Evolutionary conservation across 1,140 invertebrate genomes (phyloP), one percentile per base, ranked within the genome.

Genomic region (Heliconius hermathena): DNA sequence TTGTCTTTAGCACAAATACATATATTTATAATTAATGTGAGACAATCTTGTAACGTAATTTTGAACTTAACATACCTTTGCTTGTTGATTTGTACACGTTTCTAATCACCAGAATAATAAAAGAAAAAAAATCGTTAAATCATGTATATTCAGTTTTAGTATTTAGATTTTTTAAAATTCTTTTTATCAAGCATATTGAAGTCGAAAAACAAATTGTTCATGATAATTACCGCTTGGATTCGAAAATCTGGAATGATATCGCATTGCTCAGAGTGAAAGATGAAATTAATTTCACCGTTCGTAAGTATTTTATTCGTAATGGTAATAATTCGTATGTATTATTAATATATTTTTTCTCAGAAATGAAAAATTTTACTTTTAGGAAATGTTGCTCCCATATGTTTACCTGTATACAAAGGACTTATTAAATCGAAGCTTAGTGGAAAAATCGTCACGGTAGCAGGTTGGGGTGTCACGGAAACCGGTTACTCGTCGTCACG

Each of bases 251-350:
- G 22, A 77, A 83, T 33, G 84, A 85, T 18, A 83, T 83, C 49
- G 84, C 80, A 18, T 71, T 85, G 16, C 29, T 85, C 52, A 77
- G 84, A 22, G 66, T 81, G 1, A 41, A 52, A 29, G 71, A 76
- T n/a, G 71, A 75, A 18, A 80, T 82, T 18, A 26, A 85, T 36
- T 77, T 85, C 22, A 66, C 13, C 3, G 18, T 33, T 13, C 80
- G 84, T 85, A 82, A 83, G 82, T 54, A 57, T 46, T 46, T 16
- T 46, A 46, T 46, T 16, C 13, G 13, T 46, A 46, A 46, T 46
- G 13, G 13, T 46, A 16, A 46, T 46, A 16, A 46, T 46, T 46
- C 13, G 41, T 46, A 16, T 46, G 13, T 46, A 46, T 46, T 46
- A 13, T 4, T 16, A 11, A 46, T 16, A 46, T 46, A 46, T 46